Percentiles rank a stretch among this genome's conserved stretches.
Conservation (phyloP, 2,113 vertebrate species). For the Peromyscus polionotus region DNA sequence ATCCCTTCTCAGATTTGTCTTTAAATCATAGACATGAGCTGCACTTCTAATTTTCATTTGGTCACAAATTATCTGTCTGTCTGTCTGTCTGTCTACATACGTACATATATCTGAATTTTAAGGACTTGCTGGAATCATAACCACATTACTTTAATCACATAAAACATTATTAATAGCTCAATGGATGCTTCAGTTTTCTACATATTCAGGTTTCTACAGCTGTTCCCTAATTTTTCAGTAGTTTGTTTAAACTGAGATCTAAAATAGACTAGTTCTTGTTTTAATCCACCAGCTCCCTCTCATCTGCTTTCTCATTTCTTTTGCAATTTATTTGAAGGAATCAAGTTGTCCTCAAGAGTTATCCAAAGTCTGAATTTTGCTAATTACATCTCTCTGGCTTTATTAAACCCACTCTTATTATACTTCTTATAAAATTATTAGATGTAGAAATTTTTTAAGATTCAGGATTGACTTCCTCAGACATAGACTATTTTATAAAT, state of each 20-base stretch:
- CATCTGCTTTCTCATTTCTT: neutral
- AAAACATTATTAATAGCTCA: constrained; percentile 54
- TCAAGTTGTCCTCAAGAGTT: neutral
- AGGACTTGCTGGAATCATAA: neutral
- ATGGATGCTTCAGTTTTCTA: constrained; percentile 8
- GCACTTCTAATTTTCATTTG: constrained; percentile 1
- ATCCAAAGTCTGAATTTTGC: neutral
- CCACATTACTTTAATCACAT: neutral
- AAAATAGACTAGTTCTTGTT: neutral
- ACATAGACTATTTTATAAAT: neutral
- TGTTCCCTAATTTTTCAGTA: constrained; percentile 7
- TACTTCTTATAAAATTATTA: constrained; percentile 8
- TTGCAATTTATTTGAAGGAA: constrained; percentile 37
- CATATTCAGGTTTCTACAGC: constrained; percentile 24
- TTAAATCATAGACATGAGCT: neutral
- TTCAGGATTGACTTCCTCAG: constrained; percentile 20
- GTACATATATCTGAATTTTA: neutral
- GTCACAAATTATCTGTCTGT: neutral
- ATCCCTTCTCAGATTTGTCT: neutral
- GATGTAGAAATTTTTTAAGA: neutral
- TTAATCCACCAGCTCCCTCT: neutral
- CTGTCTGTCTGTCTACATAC: neutral
- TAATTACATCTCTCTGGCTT: neutral
- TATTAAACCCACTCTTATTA: constrained; percentile 11
- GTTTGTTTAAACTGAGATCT: neutral